phyloP scores from a whole-genome alignment of 2,113 vertebrate genomes.

The Gallinago paraguaiae region DNA sequence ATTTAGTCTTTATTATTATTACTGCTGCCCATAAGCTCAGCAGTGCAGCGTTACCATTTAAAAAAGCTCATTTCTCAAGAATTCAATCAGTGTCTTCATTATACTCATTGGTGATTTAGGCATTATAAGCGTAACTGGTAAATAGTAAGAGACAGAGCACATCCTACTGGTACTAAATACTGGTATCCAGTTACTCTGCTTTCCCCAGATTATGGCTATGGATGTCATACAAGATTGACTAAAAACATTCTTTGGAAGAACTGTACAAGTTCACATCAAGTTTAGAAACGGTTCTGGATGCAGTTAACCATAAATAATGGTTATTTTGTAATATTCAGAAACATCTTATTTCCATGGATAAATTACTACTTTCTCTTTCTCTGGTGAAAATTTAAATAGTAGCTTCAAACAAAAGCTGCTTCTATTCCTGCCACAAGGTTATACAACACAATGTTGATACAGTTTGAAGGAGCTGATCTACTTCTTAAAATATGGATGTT shows the following conservation, averaged over 20 bases:
- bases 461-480: constrained; percentile 49
- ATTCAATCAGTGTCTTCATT: constrained; percentile 12
- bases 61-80: constrained; percentile 47
- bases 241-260: constrained; percentile 43
- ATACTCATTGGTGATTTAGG: neutral
- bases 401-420: constrained; percentile 64
- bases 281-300: constrained; percentile 59
- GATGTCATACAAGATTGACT: constrained; percentile 5
- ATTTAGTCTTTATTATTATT: neutral
- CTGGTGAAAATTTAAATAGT: constrained; percentile 66
- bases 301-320: constrained; percentile 60
- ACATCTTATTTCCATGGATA: constrained; percentile 65
- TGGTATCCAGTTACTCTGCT: constrained; percentile 31
- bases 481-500: constrained; percentile 55
- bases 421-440: constrained; percentile 63
- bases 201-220: constrained; percentile 21
- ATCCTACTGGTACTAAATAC: constrained; percentile 25
- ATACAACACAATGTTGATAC: constrained; percentile 58
- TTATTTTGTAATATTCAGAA: constrained; percentile 66
- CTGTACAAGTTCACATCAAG: constrained; percentile 55
- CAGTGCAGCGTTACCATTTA: neutral
- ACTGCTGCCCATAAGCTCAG: neutral
- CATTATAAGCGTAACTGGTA: constrained; percentile 7
- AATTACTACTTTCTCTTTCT: constrained; percentile 58
- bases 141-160: neutral